These are phyloP conservation scores for Oscarella lobularis DNA, from an alignment of 37 sponge, comb jelly and placozoan species.

Conservation along the genomic window DNA sequence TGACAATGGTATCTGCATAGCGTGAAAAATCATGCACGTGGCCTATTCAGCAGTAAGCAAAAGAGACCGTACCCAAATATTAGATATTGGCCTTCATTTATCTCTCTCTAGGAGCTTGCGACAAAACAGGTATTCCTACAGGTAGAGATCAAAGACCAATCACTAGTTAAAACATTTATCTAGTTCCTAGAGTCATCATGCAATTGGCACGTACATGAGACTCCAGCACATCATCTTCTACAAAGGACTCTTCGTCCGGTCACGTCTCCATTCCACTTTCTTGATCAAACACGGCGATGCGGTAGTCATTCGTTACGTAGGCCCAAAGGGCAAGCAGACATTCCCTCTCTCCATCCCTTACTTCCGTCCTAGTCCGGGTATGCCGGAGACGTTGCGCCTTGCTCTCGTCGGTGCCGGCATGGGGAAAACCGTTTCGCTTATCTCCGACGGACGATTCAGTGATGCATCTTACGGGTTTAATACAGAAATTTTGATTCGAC, in stretches of 20 bases:
- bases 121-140: constrained; percentile 33
- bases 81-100: neutral
- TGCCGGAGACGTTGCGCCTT: constrained; percentile 68
- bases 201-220: constrained; percentile 42
- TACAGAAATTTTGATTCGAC: neutral
- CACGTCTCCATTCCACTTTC: too few species aligned
- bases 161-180: neutral
- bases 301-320: constrained; percentile 52
- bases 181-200: constrained; percentile 65
- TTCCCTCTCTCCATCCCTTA: neutral
- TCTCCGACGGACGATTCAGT: constrained; percentile 66
- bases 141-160: neutral
- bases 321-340: constrained; percentile 53
- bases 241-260: too few species aligned
- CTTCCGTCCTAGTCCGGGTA: constrained; percentile 62
- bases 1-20: constrained; percentile 34
- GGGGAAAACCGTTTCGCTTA: constrained; percentile 41
- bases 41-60: constrained; percentile 44
- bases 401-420: constrained; percentile 59
- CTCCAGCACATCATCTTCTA: constrained; percentile 9
- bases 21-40: constrained; percentile 57
- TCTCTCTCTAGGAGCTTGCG: constrained; percentile 51
- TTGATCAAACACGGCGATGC: constrained; percentile 52
- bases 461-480: constrained; percentile 53
- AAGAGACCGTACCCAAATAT: neutral